Evolutionary conservation across 2,113 vertebrate genomes (phyloP).

Genomic region (Phodopus roborovskii): DNA sequence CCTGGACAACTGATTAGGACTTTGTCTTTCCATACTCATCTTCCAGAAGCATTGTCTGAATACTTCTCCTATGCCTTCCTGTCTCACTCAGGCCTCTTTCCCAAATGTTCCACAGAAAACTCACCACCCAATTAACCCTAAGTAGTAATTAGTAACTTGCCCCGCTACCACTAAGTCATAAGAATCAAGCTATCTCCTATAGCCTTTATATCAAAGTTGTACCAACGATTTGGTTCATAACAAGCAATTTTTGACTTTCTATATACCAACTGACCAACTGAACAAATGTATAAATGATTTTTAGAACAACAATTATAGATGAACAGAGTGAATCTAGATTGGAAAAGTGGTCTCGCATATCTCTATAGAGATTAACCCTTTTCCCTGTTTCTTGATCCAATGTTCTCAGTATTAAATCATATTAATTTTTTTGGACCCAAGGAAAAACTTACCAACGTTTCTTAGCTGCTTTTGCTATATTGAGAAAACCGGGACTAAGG

Average conservation of each 20-base stretch:
- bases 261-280: not conserved
- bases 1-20: not conserved
- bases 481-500: not conserved
- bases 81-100: not conserved
- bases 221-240: not conserved
- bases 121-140: not conserved
- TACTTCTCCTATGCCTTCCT: not conserved
- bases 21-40: not conserved
- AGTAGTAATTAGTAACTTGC: not conserved
- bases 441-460: not conserved
- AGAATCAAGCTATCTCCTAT: not conserved
- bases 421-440: not conserved
- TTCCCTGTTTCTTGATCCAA: not conserved
- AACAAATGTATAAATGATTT: not conserved
- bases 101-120: not conserved
- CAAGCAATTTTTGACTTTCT: not conserved
- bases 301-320: not conserved
- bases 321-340: not conserved
- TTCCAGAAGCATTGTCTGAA: not conserved
- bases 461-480: not conserved
- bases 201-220: not conserved
- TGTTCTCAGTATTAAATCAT: not conserved
- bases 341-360: not conserved
- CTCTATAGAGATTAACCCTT: not conserved
- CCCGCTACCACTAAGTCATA: not conserved